Evolutionary conservation across 2,797 vertebrate species (phyloP), one percentile per base, ranked within the genome.

Genomic region (Sebastolobus altivelis): DNA sequence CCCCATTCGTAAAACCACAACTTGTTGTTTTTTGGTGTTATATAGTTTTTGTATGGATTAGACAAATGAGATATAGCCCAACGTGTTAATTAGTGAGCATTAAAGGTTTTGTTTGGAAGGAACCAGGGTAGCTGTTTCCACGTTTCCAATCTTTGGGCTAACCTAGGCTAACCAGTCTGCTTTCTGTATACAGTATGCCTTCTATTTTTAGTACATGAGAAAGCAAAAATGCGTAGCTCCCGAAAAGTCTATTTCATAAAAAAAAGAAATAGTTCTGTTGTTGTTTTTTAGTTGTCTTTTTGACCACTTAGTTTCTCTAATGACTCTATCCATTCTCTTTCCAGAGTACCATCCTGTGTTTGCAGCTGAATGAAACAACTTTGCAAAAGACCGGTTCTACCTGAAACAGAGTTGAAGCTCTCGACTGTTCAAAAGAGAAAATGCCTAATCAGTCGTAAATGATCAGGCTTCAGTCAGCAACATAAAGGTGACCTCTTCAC

Each of bases 401-500:
- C 20, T 70, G 31, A 38, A 61, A 49, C 2, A 4, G 16, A 66
- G 29, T 10, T 52, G 16, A 38, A 59, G 63, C 12, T 54, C 27
- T 22, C 2, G 10, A 18, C 46, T 31, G 49, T 18, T 55, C 5
- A 12, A 27, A 77, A 35, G 37, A 62, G 8, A 72, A 72, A 69
- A 68, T 1, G 1, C 9, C 25, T 46, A 8, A 27, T 46, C 14
- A 10, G 25, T 16, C 22, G 6, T 61, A 38, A 77, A 62, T 40
- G 20, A 70, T 75, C 56, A 35, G n/a, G 18, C 37, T 56, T 49
- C 40, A 52, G 49, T 68, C 54, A 60, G 31, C 65, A 1, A 68
- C 58, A 63, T 3, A 43, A 75, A 84, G 16, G 12, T 54, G 29
- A 65, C 60, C 40, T 79, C 35, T 27, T 75, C 25, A 46, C 20